Evolutionary conservation across 2,888 invertebrate species (phyloP).

Genomic region (Oscheius onirici): DNA sequence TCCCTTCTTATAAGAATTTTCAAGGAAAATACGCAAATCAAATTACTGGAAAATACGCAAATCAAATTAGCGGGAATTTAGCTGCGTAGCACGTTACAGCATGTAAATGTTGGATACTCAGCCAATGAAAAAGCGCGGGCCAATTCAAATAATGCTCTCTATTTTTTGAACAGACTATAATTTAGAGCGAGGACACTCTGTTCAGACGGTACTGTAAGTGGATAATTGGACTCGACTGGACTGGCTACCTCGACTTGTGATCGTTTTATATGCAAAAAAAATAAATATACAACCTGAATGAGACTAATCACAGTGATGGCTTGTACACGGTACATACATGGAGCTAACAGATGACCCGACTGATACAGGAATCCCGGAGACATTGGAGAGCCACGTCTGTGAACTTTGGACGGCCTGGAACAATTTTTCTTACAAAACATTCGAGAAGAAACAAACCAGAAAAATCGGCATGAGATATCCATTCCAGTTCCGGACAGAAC

Average conservation of each 20-base stretch:
- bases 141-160: no score
- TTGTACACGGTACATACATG: background rate
- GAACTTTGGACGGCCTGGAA: conserved; percentile 66
- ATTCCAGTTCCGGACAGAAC: conserved; percentile 69
- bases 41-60: background rate
- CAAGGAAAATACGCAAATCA: background rate
- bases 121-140: no score
- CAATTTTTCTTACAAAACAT: background rate
- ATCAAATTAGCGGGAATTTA: background rate
- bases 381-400: conserved; percentile 66
- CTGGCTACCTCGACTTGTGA: conserved; percentile 50
- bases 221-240: conserved; percentile 59
- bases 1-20: no score
- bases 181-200: conserved; percentile 10
- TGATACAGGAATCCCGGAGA: conserved; percentile 66
- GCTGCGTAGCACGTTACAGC: no score
- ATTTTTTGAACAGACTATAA: background rate
- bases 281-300: conserved; percentile 10
- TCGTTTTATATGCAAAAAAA: background rate
- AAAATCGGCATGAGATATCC: conserved; percentile 70
- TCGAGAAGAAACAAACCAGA: conserved; percentile 34
- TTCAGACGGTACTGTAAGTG: conserved; percentile 40
- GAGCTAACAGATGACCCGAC: conserved; percentile 69
- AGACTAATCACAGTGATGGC: background rate
- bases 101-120: no score